A percentile compares a stretch with the other conserved stretches of the same genome.
These are phyloP conservation scores for Leptinotarsa tumamoca DNA, from an alignment of 2,888 invertebrate species.

Conservation along the genomic window DNA sequence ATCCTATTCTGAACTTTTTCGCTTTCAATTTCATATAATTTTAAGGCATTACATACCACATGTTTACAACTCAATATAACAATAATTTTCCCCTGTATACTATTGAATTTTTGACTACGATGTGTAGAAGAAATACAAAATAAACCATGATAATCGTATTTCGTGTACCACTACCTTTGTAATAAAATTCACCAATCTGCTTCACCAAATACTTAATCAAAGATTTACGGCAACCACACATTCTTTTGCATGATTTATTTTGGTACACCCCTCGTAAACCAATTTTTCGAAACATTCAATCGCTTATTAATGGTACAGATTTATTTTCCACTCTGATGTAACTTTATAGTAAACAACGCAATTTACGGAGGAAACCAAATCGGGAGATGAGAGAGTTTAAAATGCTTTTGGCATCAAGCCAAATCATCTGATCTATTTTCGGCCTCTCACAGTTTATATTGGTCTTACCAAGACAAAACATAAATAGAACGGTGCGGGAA, in stretches of 20 bases:
- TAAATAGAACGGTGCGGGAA: slow-evolving; percentile 14
- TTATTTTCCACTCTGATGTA: slow-evolving; percentile 20
- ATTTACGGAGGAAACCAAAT: slow-evolving; percentile 47
- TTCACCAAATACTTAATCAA: too few relatives aligned
- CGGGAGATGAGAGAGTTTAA: slow-evolving; percentile 45
- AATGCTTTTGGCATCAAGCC: slow-evolving; percentile 38
- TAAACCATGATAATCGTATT: too few relatives aligned
- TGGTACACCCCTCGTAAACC: not conserved
- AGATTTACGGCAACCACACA: too few relatives aligned
- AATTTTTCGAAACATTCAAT: not conserved
- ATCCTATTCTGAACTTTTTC: too few relatives aligned
- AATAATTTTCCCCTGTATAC: too few relatives aligned
- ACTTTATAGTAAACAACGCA: slow-evolving; percentile 32
- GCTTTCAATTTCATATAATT: too few relatives aligned
- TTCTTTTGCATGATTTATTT: not conserved
- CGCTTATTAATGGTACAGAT: not conserved
- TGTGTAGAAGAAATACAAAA: too few relatives aligned
- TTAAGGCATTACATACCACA: too few relatives aligned
- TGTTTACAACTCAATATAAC: too few relatives aligned
- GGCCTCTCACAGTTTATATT: slow-evolving; percentile 1
- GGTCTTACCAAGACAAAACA: slow-evolving; percentile 8
- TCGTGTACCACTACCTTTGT: too few relatives aligned
- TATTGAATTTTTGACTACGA: too few relatives aligned
- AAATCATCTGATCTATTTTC: slow-evolving; percentile 30
- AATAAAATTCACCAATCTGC: too few relatives aligned